Evolutionary conservation across 2,113 vertebrate species (phyloP).

Genomic region (Oxyura jamaicensis): DNA sequence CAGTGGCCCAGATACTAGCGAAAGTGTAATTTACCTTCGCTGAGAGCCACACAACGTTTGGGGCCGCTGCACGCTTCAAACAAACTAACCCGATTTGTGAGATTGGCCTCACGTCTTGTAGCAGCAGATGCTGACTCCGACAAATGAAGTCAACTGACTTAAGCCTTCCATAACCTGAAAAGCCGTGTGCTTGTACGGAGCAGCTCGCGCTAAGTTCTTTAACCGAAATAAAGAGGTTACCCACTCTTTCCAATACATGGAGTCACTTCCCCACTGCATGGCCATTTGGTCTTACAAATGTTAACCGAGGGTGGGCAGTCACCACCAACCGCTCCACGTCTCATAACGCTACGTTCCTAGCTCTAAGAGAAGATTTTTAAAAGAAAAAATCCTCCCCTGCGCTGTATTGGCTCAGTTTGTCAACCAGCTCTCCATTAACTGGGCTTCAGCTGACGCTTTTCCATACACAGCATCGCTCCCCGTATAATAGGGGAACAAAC

Average conservation of each 20-base stretch:
- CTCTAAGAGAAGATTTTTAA: background rate
- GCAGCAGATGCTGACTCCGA: background rate
- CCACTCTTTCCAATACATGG: background rate
- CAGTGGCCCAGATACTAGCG: background rate
- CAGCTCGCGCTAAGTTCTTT: background rate
- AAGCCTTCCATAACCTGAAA: background rate
- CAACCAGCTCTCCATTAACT: background rate
- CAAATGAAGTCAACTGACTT: slow-evolving; percentile 1
- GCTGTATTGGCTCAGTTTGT: background rate
- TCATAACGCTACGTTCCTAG: background rate
- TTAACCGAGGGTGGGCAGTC: background rate
- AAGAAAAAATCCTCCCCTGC: background rate
- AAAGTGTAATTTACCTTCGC: background rate
- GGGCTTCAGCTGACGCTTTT: background rate
- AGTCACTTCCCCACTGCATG: background rate
- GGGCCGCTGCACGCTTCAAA: background rate
- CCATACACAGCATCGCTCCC: background rate
- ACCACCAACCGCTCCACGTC: background rate
- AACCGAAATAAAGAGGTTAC: background rate
- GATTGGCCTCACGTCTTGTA: background rate
- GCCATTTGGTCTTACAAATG: background rate
- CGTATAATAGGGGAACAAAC: background rate
- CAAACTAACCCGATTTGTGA: background rate
- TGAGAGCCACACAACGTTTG: background rate
- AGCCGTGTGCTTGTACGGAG: background rate